These are phyloP conservation scores for Steinernema carpocapsae DNA, from an alignment of 2,888 invertebrate species.

Conservation along the genomic window DNA sequence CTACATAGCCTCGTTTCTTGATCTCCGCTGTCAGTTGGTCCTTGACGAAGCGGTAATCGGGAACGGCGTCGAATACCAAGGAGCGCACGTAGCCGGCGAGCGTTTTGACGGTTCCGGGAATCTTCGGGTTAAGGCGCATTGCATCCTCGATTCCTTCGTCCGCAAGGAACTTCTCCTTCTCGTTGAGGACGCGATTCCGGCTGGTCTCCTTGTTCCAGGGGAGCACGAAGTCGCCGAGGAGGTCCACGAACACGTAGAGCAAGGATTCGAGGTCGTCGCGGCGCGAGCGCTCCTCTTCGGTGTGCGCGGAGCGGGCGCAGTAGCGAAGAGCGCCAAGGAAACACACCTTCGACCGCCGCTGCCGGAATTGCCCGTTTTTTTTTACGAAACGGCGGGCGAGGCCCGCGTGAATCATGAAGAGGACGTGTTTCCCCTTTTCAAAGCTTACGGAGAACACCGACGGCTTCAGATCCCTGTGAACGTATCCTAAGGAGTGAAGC, in stretches of 20 bases:
- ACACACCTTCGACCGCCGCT: not conserved
- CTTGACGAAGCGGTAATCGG: not conserved
- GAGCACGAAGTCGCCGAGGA: not conserved
- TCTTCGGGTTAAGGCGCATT: not conserved
- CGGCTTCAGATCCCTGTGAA: slow-evolving; percentile 7
- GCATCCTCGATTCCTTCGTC: not conserved
- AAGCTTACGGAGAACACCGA: not conserved
- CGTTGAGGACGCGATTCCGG: not conserved
- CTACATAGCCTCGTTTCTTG: not conserved
- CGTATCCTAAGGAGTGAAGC: not conserved
- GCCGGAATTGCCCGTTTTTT: not conserved
- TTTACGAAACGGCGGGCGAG: not conserved
- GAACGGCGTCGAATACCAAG: not conserved
- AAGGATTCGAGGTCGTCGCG: not conserved
- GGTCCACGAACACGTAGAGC: not conserved
- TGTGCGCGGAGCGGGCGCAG: not conserved
- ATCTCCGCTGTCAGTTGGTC: not conserved
- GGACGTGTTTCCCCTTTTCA: not conserved
- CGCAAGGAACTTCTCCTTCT: not conserved
- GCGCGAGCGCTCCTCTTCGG: not conserved
- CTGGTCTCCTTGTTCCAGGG: not conserved
- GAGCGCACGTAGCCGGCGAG: not conserved
- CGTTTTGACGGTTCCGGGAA: not conserved
- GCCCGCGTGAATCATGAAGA: not conserved
- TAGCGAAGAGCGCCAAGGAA: not conserved